Evolutionary conservation across 1,140 invertebrate genomes (phyloP).

Genomic region (Bombus vancouverensis): DNA sequence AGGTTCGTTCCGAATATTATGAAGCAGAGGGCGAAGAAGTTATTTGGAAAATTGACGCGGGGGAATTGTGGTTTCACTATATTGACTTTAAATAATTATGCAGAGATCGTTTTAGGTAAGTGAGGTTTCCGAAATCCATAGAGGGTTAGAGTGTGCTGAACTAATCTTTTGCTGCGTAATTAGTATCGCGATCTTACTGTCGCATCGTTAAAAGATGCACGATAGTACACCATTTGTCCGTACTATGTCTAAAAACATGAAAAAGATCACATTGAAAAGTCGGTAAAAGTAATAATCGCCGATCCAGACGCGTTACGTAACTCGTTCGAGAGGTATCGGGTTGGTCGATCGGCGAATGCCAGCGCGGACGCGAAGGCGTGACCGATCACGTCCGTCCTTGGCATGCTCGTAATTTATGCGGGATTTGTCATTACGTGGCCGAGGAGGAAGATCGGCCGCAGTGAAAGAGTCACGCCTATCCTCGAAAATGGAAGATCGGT

Average conservation of each 20-base stretch:
- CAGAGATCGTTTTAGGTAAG: too few relatives aligned
- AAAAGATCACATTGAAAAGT: neutral
- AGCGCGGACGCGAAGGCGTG: constrained; percentile 58
- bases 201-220: too few relatives aligned
- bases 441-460: constrained; percentile 31
- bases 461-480: constrained; percentile 65
- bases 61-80: too few relatives aligned
- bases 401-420: constrained; percentile 74
- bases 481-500: constrained; percentile 71
- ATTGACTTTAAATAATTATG: too few relatives aligned
- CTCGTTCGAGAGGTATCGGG: constrained; percentile 15
- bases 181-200: too few relatives aligned
- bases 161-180: too few relatives aligned
- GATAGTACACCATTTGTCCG: too few relatives aligned
- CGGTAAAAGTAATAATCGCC: neutral
- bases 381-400: constrained; percentile 62
- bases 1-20: too few relatives aligned
- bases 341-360: constrained; percentile 40
- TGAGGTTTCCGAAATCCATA: too few relatives aligned
- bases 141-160: too few relatives aligned
- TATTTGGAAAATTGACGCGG: neutral
- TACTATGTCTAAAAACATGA: neutral
- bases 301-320: constrained; percentile 48
- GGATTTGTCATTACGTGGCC: constrained; percentile 74
- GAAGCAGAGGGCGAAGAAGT: neutral